Evolutionary conservation across 2,888 invertebrate species (phyloP).

Genomic region (Ptychoptera albimana): DNA sequence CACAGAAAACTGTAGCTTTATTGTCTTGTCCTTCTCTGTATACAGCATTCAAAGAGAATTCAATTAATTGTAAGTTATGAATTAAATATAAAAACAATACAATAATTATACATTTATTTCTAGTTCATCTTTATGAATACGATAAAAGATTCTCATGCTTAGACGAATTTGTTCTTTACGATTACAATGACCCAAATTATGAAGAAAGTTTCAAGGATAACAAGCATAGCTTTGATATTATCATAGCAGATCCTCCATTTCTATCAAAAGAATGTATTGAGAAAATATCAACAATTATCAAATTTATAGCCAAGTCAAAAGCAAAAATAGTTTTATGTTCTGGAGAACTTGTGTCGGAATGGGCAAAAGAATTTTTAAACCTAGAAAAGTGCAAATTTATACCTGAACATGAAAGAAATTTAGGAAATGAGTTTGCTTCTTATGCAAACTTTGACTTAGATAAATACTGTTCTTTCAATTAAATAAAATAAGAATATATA

Average conservation of each 20-base stretch:
- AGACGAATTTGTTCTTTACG: constrained; percentile 67
- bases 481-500: too few species aligned
- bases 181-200: constrained; percentile 69
- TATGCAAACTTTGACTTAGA: constrained; percentile 76
- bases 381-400: constrained; percentile 51
- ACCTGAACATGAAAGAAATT: constrained; percentile 74
- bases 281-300: constrained; percentile 66
- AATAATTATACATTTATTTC: constrained; percentile 19
- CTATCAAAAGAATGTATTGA: constrained; percentile 80
- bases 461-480: constrained; percentile 7
- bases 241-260: constrained; percentile 91
- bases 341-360: constrained; percentile 61
- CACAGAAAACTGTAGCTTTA: constrained; percentile 52
- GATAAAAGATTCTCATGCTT: constrained; percentile 72
- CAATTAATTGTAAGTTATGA: constrained; percentile 8
- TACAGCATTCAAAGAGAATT: constrained; percentile 38
- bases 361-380: constrained; percentile 44
- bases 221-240: constrained; percentile 50
- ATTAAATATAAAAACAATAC: background rate
- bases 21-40: constrained; percentile 83
- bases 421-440: constrained; percentile 86
- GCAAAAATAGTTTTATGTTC: constrained; percentile 44
- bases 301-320: constrained; percentile 42
- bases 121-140: constrained; percentile 66
- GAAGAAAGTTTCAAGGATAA: constrained; percentile 37